A percentile compares a stretch with the other conserved stretches of the same genome.
phyloP scores from a whole-genome alignment of 2,113 vertebrate species.

The Rhagologus leucostigma region DNA sequence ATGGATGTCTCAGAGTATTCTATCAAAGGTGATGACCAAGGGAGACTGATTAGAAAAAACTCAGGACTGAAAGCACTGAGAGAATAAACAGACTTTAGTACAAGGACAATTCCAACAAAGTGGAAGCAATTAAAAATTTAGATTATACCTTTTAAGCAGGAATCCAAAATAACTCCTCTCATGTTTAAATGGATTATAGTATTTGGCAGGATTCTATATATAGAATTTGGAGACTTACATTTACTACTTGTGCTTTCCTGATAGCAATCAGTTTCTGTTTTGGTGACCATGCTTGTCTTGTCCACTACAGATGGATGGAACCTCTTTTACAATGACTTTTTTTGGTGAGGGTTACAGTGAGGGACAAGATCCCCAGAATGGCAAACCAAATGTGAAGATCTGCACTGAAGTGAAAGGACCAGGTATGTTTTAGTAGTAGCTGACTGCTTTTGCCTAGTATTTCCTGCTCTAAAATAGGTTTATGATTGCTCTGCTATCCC shows the following conservation, averaged over 20 bases:
- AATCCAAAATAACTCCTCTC: background rate
- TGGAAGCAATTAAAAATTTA: background rate
- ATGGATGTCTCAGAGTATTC: background rate
- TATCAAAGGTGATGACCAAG: background rate
- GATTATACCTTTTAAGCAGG: background rate
- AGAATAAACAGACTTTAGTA: background rate
- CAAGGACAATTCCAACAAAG: background rate
- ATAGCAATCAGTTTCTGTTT: background rate
- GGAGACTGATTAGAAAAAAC: background rate
- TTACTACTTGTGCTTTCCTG: background rate
- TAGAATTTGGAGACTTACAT: background rate
- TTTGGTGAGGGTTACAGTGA: slow-evolving; percentile 89
- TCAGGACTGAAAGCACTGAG: background rate
- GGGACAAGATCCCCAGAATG: slow-evolving; percentile 72
- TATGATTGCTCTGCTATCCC: background rate
- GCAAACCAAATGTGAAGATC: slow-evolving; percentile 87
- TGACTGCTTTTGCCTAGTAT: background rate
- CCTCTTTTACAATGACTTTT: slow-evolving; percentile 89
- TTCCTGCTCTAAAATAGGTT: background rate
- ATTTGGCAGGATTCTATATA: background rate
- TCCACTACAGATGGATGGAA: slow-evolving; percentile 79
- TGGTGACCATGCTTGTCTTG: background rate
- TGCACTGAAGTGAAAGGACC: slow-evolving; percentile 91
- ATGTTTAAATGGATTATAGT: background rate
- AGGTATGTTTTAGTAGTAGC: slow-evolving; percentile 71